phyloP scores from a whole-genome alignment of 2,797 vertebrate genomes.

The Sebastes taczanowskii region DNA sequence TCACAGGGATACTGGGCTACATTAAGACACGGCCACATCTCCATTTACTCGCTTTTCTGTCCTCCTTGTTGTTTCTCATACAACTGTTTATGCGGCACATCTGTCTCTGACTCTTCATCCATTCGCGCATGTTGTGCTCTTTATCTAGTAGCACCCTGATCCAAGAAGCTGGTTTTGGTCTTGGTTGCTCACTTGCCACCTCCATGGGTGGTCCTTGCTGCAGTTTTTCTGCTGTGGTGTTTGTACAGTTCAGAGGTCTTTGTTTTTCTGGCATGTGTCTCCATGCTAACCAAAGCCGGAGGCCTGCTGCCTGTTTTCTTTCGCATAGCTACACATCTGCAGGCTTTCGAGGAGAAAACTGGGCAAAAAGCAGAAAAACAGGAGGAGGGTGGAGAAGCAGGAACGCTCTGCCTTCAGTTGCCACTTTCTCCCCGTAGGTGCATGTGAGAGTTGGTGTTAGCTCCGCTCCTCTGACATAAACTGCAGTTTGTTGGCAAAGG shows the following conservation, averaged over 20 bases:
- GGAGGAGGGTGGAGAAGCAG: constrained; percentile 21
- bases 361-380: constrained; percentile 53
- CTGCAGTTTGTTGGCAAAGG: constrained; percentile 64
- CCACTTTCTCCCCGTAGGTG: constrained; percentile 41
- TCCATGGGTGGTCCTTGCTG: constrained; percentile 75
- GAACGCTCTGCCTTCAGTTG: constrained; percentile 38
- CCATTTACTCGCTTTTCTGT: constrained; percentile 4
- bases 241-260: constrained; percentile 75
- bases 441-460: constrained; percentile 48
- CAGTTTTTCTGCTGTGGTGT: constrained; percentile 67
- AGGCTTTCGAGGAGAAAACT: constrained; percentile 56
- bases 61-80: constrained; percentile 3
- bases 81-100: constrained; percentile 19
- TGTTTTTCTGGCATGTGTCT: constrained; percentile 77
- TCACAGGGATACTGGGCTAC: neutral
- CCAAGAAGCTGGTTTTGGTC: constrained; percentile 58
- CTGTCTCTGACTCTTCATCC: constrained; percentile 32
- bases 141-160: constrained; percentile 57
- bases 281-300: constrained; percentile 65
- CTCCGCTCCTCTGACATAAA: constrained; percentile 56
- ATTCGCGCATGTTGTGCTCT: constrained; percentile 47
- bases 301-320: constrained; percentile 76
- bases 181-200: constrained; percentile 65
- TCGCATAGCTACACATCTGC: constrained; percentile 72
- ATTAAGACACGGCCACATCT: constrained; percentile 9